phyloP scores from a whole-genome alignment of 1,140 invertebrate genomes.

The Sitophilus oryzae region DNA sequence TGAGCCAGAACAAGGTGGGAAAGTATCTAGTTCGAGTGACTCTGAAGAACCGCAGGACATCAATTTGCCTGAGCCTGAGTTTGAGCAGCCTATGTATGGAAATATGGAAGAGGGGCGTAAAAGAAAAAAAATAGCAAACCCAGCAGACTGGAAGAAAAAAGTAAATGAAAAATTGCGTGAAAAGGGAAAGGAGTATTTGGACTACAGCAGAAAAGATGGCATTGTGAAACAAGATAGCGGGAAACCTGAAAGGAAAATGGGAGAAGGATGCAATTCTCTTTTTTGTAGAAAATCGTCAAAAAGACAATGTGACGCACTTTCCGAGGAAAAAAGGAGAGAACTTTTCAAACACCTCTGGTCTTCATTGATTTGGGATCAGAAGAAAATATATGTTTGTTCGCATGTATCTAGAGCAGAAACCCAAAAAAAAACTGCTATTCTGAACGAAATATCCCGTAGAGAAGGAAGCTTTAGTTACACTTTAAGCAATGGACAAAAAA shows the following conservation, averaged over 20 bases:
- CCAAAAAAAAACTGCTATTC: slow-evolving; percentile 4
- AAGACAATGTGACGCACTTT: slow-evolving; percentile 12
- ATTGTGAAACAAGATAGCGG: slow-evolving; percentile 11
- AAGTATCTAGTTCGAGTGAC: too few species aligned
- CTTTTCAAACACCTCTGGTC: slow-evolving; percentile 11
- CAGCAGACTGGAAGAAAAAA: slow-evolving; percentile 12
- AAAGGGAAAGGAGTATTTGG: slow-evolving; percentile 8
- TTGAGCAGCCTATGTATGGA: too few species aligned
- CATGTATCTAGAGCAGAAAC: slow-evolving; percentile 5
- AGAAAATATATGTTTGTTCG: slow-evolving; percentile 11
- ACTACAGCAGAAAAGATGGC: slow-evolving; percentile 8
- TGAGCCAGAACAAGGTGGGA: too few species aligned
- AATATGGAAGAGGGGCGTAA: slow-evolving; percentile 14
- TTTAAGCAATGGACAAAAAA: too few species aligned
- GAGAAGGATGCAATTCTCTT: slow-evolving; percentile 15
- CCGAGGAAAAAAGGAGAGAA: slow-evolving; percentile 10
- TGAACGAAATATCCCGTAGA: too few species aligned
- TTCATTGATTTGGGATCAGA: slow-evolving; percentile 7
- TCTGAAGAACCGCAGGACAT: too few species aligned
- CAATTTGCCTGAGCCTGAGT: too few species aligned
- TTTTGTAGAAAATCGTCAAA: too few species aligned
- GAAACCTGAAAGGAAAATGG: slow-evolving; percentile 12
- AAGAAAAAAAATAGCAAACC: slow-evolving; percentile 12
- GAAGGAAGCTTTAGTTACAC: too few species aligned
- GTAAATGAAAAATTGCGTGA: slow-evolving; percentile 16